Base-by-base conservation (phyloP, 2,888 invertebrate genomes). In the Sarcophaga subvicina region DNA sequence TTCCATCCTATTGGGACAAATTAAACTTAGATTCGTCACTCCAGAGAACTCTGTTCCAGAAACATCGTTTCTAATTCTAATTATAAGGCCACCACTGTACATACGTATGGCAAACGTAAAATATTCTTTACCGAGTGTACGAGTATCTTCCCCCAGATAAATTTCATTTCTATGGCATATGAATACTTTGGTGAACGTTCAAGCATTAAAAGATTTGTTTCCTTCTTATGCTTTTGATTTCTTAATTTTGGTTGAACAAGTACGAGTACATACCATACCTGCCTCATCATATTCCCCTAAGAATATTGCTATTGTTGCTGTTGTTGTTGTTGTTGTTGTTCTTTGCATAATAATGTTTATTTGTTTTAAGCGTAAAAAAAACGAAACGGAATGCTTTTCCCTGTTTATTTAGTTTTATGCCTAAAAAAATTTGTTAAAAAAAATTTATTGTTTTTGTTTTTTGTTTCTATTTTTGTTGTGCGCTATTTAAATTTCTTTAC, bases 341-440 rank as follows among this genome's bases (percentile, higher is more conserved):
- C 17, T 73, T 62, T 73, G 45, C 72, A 45, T 73, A 62, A 72
- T 70, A 60, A 59, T 72, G 25, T 72, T 72, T 59, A 59, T 72
- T 72, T 70, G 70, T 70, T 70, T 59, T 49, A 70, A 70, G 17
- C 54, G 5, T 54, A 14, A 27, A 71, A 71, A 11, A 37, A 0
- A 10, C 0, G 10, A 37, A 37, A 37, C 0, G 10, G 3, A 59
- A 72, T 72, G 59, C 60, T 59, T 59, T 71, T 72, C 27, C 11
- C n/a, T 59, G 70, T 70, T 37, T 37, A 10, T 54, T 49, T 70
- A 49, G 60, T 72, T 72, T 73, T 73, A 73, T 47, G 72, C 72
- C 72, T 62, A 73, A 11, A 73, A 73, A 20, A 62, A 73, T 73
- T 37, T 45, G 45, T 73, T 73, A 20, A 45, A n/a, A 54, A 37